A percentile compares a stretch with the other conserved stretches of the same genome.
These are phyloP conservation scores for Epistrophe grossulariae DNA, from an alignment of 2,888 invertebrate genomes.

Conservation along the genomic window DNA sequence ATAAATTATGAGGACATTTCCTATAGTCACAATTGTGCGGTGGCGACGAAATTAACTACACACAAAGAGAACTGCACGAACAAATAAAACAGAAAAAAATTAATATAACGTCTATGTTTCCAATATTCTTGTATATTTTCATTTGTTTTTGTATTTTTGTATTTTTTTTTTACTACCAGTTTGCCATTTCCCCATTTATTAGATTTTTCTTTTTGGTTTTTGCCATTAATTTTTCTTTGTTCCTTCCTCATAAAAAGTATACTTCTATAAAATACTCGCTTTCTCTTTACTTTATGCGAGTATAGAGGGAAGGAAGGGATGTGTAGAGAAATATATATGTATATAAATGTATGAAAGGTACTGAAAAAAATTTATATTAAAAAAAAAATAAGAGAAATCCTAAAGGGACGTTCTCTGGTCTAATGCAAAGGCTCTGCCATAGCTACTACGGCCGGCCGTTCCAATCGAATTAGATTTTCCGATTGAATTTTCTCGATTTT, in stretches of 20 bases:
- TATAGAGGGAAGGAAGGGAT: neutral
- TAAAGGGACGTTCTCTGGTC: constrained; percentile 66
- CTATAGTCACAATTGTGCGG: constrained; percentile 41
- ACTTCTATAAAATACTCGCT: constrained; percentile 54
- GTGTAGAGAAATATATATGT: constrained; percentile 37
- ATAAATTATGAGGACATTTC: constrained; percentile 53
- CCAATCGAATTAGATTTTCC: constrained; percentile 83
- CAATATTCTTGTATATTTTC: constrained; percentile 48
- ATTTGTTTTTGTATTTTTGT: constrained; percentile 22
- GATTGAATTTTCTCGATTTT: constrained; percentile 83
- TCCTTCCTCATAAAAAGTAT: constrained; percentile 74
- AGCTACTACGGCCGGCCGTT: constrained; percentile 62
- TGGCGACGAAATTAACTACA: constrained; percentile 53
- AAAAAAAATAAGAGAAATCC: constrained; percentile 48
- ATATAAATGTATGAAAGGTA: neutral
- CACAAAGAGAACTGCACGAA: constrained; percentile 47
- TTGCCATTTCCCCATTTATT: constrained; percentile 72
- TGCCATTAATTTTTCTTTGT: constrained; percentile 77
- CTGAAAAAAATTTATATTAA: constrained; percentile 27
- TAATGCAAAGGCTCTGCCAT: constrained; percentile 67
- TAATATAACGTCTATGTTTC: constrained; percentile 60
- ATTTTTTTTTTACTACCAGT: constrained; percentile 58
- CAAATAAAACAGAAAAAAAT: constrained; percentile 55
- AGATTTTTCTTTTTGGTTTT: constrained; percentile 71
- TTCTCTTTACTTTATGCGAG: constrained; percentile 37